Conservation (phyloP, 2,888 invertebrate genomes). For the Bembecia ichneumoniformis region DNA sequence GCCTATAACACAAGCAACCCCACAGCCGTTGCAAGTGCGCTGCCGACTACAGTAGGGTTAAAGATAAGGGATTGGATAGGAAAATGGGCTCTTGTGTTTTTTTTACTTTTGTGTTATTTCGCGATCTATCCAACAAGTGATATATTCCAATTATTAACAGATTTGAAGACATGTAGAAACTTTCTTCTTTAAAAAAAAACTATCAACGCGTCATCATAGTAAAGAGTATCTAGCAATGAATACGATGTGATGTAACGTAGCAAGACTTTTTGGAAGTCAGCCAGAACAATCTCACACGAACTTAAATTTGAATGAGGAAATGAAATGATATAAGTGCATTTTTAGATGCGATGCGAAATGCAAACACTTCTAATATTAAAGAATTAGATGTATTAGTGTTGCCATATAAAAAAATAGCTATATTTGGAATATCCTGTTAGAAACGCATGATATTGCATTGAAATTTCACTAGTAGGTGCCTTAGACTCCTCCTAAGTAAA, state of each 20-base stretch:
- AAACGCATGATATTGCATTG: constrained; percentile 16
- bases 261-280: background rate
- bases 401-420: background rate
- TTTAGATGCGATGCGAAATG: background rate
- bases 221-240: no score
- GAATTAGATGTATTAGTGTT: background rate
- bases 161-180: no score
- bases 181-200: no score
- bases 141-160: no score
- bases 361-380: background rate
- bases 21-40: no score
- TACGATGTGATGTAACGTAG: background rate
- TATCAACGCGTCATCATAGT: no score
- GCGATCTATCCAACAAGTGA: no score
- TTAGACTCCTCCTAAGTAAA: constrained; percentile 13
- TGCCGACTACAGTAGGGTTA: no score
- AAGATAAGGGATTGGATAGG: no score
- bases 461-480: constrained; percentile 10
- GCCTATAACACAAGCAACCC: no score
- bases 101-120: no score
- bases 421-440: background rate
- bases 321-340: constrained; percentile 19
- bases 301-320: constrained; percentile 37
- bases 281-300: background rate
- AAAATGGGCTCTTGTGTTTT: no score